These are phyloP conservation scores for Periophthalmus magnuspinnatus DNA, from an alignment of 2,797 vertebrate species.

Conservation along the genomic window DNA sequence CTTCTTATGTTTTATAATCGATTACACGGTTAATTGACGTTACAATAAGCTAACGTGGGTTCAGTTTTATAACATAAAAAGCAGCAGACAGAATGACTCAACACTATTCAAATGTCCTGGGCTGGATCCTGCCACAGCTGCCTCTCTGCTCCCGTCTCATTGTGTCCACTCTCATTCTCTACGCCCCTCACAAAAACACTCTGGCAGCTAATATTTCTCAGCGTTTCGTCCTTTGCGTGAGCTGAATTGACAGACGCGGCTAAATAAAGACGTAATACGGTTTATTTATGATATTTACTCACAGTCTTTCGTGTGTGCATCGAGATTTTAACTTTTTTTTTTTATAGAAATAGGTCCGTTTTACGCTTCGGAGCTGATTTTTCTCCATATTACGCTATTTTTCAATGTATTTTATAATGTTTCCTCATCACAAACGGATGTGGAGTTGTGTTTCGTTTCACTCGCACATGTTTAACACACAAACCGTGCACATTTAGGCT, in stretches of 20 bases:
- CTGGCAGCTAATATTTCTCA: slow-evolving; percentile 67
- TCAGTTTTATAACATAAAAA: slow-evolving; percentile 30
- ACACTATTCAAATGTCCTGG: slow-evolving; percentile 42
- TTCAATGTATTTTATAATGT: no score
- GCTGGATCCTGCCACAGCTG: slow-evolving; percentile 54
- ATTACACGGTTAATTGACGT: slow-evolving; percentile 38
- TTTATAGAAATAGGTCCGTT: no score
- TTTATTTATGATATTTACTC: no score
- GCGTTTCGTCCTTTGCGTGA: slow-evolving; percentile 47
- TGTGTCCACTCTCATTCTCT: slow-evolving; percentile 65
- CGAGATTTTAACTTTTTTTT: no score
- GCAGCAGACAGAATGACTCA: slow-evolving; percentile 63
- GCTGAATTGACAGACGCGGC: slow-evolving; percentile 51
- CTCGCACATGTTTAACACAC: no score
- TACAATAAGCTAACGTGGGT: slow-evolving; percentile 31
- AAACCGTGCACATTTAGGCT: no score
- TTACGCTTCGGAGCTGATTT: no score
- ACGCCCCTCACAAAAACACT: slow-evolving; percentile 68
- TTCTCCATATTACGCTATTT: no score
- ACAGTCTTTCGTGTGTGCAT: no score
- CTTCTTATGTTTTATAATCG: slow-evolving; percentile 17
- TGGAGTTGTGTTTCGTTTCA: no score
- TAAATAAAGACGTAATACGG: slow-evolving; percentile 18
- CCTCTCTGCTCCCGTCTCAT: slow-evolving; percentile 58
- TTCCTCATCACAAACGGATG: no score